Evolutionary conservation across 2,113 vertebrate genomes (phyloP).

Genomic region (Ptilorrhoa leucosticta): DNA sequence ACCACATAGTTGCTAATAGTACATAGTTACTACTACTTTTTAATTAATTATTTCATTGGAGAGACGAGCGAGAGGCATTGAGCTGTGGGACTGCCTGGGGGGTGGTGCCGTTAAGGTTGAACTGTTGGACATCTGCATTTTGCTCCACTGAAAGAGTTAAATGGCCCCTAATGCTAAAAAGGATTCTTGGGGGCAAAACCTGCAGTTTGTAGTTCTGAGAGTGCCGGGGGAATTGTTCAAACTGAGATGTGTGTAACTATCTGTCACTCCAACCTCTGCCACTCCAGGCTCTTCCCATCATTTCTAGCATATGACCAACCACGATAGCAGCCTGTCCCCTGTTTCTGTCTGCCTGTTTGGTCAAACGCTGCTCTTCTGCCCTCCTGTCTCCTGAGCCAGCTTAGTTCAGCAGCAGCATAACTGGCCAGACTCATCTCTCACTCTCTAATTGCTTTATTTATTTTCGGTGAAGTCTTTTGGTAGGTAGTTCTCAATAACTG

Average conservation of each 20-base stretch:
- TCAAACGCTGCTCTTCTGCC: neutral
- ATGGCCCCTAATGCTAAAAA: neutral
- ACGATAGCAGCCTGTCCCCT: accelerated
- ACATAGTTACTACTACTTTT: neutral
- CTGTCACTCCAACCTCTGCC: neutral
- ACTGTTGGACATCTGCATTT: neutral
- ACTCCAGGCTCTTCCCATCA: neutral
- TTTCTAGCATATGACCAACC: neutral
- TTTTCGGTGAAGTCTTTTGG: neutral
- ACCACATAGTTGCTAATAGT: neutral
- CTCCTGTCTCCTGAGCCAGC: neutral
- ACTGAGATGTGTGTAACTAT: neutral
- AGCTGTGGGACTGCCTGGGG: neutral
- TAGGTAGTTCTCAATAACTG: neutral
- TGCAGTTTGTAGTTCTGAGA: neutral
- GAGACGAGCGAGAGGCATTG: accelerated
- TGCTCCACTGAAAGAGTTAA: neutral
- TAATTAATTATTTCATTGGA: neutral
- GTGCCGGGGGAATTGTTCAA: neutral
- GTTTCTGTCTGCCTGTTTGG: neutral
- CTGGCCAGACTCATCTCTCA: neutral
- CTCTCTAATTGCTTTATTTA: neutral
- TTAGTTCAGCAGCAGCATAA: neutral
- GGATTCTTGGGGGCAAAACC: neutral
- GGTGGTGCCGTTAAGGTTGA: neutral